These are phyloP conservation scores for Netelia fuscicornis DNA, from an alignment of 2,888 invertebrate genomes.

Conservation along the genomic window DNA sequence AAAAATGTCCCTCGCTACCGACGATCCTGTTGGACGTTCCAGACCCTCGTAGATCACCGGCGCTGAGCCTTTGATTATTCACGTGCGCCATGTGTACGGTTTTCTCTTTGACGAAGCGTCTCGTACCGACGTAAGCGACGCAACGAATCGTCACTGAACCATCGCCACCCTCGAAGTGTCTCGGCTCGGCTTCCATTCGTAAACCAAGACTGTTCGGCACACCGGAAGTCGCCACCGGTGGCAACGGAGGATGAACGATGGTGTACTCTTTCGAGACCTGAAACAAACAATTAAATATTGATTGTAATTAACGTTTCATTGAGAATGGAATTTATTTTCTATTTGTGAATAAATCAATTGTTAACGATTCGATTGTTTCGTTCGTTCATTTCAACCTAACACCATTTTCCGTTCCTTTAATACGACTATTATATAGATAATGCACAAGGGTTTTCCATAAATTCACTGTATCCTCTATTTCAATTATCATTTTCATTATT, in stretches of 20 bases:
- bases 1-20: background rate
- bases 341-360: too few species aligned
- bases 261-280: constrained; percentile 76
- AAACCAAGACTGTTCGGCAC: constrained; percentile 77
- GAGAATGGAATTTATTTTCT: too few species aligned
- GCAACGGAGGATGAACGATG: constrained; percentile 71
- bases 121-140: constrained; percentile 76
- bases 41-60: constrained; percentile 73
- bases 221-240: constrained; percentile 58
- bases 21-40: constrained; percentile 37
- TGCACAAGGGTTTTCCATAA: too few species aligned
- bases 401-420: too few species aligned
- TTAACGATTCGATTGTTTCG: too few species aligned
- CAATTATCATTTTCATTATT: too few species aligned
- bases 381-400: too few species aligned
- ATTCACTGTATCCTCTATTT: too few species aligned
- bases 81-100: constrained; percentile 74
- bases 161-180: constrained; percentile 73
- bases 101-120: constrained; percentile 69
- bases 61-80: constrained; percentile 79
- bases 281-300: constrained; percentile 27
- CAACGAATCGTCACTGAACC: constrained; percentile 75
- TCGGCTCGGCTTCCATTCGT: constrained; percentile 75
- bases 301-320: background rate
- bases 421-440: too few species aligned